Evolutionary conservation across 2,113 vertebrate species (phyloP).

Genomic region (Taxidea taxus): DNA sequence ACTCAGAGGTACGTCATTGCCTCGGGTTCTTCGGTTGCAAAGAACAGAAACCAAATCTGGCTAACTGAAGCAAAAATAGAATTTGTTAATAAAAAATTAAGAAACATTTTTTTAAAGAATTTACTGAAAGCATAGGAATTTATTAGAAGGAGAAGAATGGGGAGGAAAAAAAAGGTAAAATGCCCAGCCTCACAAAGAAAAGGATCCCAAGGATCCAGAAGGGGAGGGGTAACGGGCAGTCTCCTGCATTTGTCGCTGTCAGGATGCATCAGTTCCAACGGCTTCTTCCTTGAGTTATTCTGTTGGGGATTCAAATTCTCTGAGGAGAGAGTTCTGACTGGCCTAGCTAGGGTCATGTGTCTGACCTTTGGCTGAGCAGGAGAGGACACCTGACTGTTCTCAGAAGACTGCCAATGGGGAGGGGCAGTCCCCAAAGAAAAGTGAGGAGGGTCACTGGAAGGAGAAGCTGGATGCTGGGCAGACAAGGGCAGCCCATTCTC

Average conservation of each 20-base stretch:
- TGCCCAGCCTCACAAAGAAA: background rate
- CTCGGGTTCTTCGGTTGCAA: background rate
- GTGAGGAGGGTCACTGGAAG: background rate
- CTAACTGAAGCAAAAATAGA: background rate
- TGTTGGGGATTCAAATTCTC: background rate
- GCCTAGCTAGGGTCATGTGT: background rate
- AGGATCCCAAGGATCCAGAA: background rate
- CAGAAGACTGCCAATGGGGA: background rate
- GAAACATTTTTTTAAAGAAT: background rate
- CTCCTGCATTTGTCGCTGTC: background rate
- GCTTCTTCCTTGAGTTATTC: background rate
- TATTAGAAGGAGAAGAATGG: background rate
- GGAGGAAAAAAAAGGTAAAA: background rate
- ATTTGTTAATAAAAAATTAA: background rate
- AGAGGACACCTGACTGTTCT: background rate
- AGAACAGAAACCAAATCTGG: background rate
- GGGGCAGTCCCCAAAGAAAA: background rate
- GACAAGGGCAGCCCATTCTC: background rate
- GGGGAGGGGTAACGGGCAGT: rapidly evolving
- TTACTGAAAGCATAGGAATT: background rate
- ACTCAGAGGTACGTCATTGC: background rate
- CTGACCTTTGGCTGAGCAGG: background rate
- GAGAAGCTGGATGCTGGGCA: background rate
- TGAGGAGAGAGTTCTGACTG: background rate
- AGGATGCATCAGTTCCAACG: background rate